Percentiles rank a stretch among this genome's conserved stretches.
Conservation (phyloP, 2,888 invertebrate genomes). For the Limnephilus lunatus region DNA sequence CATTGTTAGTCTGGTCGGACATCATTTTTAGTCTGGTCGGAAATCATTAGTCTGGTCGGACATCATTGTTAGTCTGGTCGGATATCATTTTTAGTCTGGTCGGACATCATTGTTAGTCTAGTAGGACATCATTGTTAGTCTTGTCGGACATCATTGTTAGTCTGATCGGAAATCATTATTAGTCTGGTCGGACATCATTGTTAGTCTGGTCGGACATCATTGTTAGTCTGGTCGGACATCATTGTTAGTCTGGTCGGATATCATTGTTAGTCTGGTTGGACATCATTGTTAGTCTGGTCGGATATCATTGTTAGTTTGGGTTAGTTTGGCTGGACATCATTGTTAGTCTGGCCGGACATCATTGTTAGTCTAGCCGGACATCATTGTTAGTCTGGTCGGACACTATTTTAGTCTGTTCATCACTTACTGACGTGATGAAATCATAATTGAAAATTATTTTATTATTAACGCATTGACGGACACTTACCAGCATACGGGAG, state of each 20-base stretch:
- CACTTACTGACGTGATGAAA: no score
- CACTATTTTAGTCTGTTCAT: background rate
- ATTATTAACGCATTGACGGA: no score
- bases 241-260: no score
- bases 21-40: background rate
- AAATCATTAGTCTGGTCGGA: no score
- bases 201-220: conserved; percentile 69
- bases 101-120: background rate
- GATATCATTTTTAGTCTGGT: background rate
- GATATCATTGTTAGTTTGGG: background rate
- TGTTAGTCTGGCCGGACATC: conserved; percentile 84
- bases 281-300: no score
- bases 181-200: conserved; percentile 89
- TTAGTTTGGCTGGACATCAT: background rate
- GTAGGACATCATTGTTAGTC: conserved; percentile 91
- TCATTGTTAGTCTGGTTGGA: no score
- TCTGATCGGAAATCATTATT: background rate
- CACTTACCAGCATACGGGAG: no score
- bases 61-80: no score
- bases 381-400: background rate
- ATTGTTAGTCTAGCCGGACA: conserved; percentile 79
- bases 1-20: background rate
- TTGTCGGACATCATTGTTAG: background rate
- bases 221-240: background rate
- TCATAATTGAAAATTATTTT: no score